Evolutionary conservation across 2,888 invertebrate species (phyloP), one percentile per base, ranked within the genome.

Genomic region (Cerastis rubricosa): DNA sequence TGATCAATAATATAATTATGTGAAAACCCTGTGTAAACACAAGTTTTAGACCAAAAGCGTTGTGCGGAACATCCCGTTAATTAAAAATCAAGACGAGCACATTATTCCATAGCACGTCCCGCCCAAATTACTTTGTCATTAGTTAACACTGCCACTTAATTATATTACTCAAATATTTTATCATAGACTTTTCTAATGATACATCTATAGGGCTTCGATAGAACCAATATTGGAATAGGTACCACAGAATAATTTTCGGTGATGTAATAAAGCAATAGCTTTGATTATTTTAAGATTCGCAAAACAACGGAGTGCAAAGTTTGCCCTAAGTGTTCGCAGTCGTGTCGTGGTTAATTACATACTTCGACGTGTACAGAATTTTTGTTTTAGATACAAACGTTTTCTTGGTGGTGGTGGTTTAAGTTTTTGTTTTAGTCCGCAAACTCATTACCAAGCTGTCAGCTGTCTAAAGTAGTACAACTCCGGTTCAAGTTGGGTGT

Each of bases 391-490:
- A 70, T 68, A 71, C 71, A 83, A 77, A 77, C 43, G 68, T 76
- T 85, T 72, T 65, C 69, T 69, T 75, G 57, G 64, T 77, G 19
- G 67, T 66, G 68, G 72, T 71, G 74, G 84, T 83, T 77, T 87
- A 91, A 87, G 84, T 90, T 90, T 91, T 91, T 91, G 91, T 92
- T 92, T 92, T 85, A 91, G 87, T 90, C 89, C 78, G 78, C 85
- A 90, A 94, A 94, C 93, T 94, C 93, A 94, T 95, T 94, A 95
- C 92, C 80, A 69, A 94, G 90, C 93, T 94, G 94, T 94, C 94
- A 93, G 93, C 89, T 90, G 92, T 91, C 89, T 88, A 84, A 90
- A 91, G 90, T 90, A 90, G 85, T 90, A 89, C 79, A 87, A 88
- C 84, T 87, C 74, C 22, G 81, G 79, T 84, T 86, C 80, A 90